Evolutionary conservation across 2,888 invertebrate species (phyloP).

Genomic region (Alloplasta piceator): DNA sequence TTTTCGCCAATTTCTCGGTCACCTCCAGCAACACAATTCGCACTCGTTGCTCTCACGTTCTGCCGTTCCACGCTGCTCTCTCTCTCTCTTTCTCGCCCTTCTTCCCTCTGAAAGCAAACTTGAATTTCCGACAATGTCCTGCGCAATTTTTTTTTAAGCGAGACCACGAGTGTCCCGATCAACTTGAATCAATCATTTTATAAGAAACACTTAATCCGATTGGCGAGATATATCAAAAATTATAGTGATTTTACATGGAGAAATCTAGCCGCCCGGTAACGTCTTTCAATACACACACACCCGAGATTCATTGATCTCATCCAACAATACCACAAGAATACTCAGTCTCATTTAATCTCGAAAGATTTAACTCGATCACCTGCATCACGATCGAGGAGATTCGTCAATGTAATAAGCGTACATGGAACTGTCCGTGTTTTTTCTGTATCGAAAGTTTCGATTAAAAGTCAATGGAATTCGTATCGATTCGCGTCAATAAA

Average conservation of each 20-base stretch:
- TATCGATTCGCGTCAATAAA: too few species aligned
- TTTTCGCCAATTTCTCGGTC: slow-evolving; percentile 64
- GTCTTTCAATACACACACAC: slow-evolving; percentile 11
- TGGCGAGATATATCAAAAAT: not conserved
- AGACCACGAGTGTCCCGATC: slow-evolving; percentile 1
- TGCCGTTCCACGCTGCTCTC: not conserved
- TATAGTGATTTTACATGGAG: slow-evolving; percentile 3
- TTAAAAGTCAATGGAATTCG: too few species aligned
- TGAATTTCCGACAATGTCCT: not conserved
- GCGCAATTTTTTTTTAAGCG: not conserved
- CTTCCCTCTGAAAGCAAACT: too few species aligned
- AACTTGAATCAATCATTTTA: slow-evolving; percentile 17
- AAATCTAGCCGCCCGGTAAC: slow-evolving; percentile 2
- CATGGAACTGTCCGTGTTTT: too few species aligned
- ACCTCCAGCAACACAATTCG: slow-evolving; percentile 20
- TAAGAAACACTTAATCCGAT: slow-evolving; percentile 25
- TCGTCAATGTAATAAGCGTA: too few species aligned
- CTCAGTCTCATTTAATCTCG: too few species aligned
- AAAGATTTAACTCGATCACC: too few species aligned
- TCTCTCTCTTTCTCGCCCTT: too few species aligned
- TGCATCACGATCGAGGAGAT: too few species aligned
- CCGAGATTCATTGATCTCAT: slow-evolving; percentile 45
- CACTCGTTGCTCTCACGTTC: not conserved
- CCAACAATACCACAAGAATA: too few species aligned
- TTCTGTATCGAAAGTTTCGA: too few species aligned